Conservation (phyloP, 2,888 invertebrate species). For the Tineola bisselliella region DNA sequence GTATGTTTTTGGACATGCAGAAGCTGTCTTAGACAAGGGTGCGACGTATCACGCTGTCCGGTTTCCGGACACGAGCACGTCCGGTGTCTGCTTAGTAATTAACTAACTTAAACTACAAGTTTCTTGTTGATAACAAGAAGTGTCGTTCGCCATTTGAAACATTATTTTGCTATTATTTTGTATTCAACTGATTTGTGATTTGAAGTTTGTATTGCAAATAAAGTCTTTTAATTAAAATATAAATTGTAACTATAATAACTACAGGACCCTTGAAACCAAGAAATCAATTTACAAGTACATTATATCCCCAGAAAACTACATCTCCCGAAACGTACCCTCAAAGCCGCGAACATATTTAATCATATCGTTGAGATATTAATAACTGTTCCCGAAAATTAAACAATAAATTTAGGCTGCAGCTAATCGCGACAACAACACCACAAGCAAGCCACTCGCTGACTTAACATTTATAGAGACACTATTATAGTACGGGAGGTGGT, state of each 20-base stretch:
- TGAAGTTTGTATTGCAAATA: too few relatives aligned
- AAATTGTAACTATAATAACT: neutral
- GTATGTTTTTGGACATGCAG: constrained; percentile 26
- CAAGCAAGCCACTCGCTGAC: constrained; percentile 47
- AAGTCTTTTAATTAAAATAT: too few relatives aligned
- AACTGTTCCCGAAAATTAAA: constrained; percentile 64
- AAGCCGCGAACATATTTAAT: constrained; percentile 61
- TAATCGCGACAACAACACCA: constrained; percentile 59
- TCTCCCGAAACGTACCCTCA: constrained; percentile 21
- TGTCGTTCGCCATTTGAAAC: constrained; percentile 22
- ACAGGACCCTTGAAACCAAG: neutral
- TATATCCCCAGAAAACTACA: neutral
- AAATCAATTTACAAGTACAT: neutral
- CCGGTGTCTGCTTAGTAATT: constrained; percentile 44
- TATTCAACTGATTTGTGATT: too few relatives aligned
- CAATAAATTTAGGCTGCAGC: constrained; percentile 61
- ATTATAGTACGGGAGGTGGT: too few relatives aligned
- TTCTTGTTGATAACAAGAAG: constrained; percentile 4
- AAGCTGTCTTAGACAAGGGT: constrained; percentile 57
- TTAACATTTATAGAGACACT: constrained; percentile 69
- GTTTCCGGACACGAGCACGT: constrained; percentile 48
- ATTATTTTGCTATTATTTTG: neutral
- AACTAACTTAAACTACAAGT: constrained; percentile 43
- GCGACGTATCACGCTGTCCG: constrained; percentile 61
- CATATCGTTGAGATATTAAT: constrained; percentile 61